A percentile compares a stretch with the other conserved stretches of the same genome.
Evolutionary conservation across 2,797 vertebrate genomes (phyloP).

Genomic region (Eulemur coronatus): DNA sequence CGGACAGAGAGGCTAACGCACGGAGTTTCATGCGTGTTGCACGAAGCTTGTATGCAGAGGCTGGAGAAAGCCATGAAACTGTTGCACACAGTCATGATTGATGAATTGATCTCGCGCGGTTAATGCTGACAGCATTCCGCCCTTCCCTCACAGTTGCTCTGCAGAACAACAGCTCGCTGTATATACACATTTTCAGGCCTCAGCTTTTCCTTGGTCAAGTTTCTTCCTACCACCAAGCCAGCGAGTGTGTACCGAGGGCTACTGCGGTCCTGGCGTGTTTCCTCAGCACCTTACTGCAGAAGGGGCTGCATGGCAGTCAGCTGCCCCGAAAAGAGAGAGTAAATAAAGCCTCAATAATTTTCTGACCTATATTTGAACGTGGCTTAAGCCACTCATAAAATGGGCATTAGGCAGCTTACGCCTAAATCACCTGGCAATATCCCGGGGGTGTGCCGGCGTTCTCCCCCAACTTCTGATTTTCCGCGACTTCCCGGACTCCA

Average conservation of each 20-base stretch:
- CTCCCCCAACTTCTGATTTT: not conserved
- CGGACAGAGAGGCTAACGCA: not conserved
- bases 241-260: fast-evolving
- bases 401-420: not conserved
- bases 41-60: fast-evolving
- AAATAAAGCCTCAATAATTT: not conserved
- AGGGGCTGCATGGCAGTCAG: fast-evolving
- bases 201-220: not conserved
- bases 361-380: not conserved
- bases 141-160: fast-evolving
- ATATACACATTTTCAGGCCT: fast-evolving
- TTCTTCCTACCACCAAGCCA: no score
- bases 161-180: not conserved
- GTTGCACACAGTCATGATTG: fast-evolving
- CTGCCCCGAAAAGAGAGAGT: not conserved
- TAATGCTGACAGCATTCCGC: fast-evolving
- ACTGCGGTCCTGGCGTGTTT: fast-evolving
- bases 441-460: not conserved
- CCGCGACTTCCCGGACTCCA: not conserved
- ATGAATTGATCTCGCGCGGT: fast-evolving
- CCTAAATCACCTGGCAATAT: not conserved
- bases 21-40: fast-evolving
- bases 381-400: slow-evolving; percentile 46
- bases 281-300: not conserved
- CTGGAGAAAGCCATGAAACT: fast-evolving